Percentiles rank a stretch among this genome's conserved stretches.
Conservation (phyloP, 2,113 vertebrate species). For the Alosa alosa region DNA sequence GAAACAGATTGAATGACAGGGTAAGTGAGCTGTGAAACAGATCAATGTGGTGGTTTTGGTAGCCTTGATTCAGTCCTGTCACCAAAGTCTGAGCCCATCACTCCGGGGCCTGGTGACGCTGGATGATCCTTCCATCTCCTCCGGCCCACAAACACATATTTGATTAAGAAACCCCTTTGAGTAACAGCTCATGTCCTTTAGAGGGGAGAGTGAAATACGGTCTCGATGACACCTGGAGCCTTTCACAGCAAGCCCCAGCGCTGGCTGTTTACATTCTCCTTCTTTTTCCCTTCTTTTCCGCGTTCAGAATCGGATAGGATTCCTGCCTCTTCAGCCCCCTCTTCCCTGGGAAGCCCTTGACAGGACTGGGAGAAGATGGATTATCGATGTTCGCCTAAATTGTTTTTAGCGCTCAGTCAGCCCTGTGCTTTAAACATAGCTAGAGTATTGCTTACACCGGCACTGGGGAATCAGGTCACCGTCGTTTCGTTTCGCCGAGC, state of each 20-base stretch:
- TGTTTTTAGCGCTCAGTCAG: background rate
- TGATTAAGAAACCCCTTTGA: constrained; percentile 19
- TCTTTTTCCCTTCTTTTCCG: background rate
- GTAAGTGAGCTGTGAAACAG: constrained; percentile 49
- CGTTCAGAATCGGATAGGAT: background rate
- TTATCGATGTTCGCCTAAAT: background rate
- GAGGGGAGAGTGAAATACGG: constrained; percentile 6
- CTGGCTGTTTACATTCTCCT: background rate
- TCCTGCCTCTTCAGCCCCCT: background rate
- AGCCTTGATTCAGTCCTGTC: constrained; percentile 48
- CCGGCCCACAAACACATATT: constrained; percentile 4
- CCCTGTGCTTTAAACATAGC: background rate
- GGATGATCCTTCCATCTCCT: constrained; percentile 19
- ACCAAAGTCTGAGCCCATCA: constrained; percentile 42
- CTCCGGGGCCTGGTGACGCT: background rate
- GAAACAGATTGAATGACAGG: constrained; percentile 46
- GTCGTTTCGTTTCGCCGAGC: background rate
- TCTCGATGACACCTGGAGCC: background rate
- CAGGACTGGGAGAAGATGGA: background rate
- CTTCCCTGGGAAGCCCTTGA: background rate
- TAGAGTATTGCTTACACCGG: background rate
- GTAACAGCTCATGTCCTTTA: background rate
- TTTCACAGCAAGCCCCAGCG: background rate
- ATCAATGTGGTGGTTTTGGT: constrained; percentile 47
- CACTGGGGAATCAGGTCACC: background rate